phyloP scores from a whole-genome alignment of 2,888 invertebrate genomes.

The Argyresthia albistria region DNA sequence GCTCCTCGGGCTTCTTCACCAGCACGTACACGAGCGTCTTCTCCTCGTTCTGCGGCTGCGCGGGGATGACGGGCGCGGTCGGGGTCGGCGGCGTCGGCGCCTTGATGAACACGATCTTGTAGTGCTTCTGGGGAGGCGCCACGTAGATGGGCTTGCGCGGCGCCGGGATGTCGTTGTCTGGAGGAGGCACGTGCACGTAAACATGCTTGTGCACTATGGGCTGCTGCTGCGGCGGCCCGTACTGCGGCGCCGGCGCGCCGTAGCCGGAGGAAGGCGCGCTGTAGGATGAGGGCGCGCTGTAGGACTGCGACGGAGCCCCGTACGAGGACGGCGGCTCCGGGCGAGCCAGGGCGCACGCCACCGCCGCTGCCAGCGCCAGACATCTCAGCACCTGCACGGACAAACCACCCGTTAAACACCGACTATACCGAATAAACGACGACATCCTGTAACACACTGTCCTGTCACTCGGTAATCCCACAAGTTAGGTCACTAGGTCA shows the following conservation, averaged over 20 bases:
- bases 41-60: conserved; percentile 89
- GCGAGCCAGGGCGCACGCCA: conserved; percentile 55
- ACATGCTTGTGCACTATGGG: conserved; percentile 92
- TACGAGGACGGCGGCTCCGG: conserved; percentile 73
- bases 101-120: conserved; percentile 90
- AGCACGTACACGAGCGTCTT: conserved; percentile 91
- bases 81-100: conserved; percentile 76
- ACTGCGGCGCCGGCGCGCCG: conserved; percentile 74
- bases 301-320: conserved; percentile 69
- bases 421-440: background rate
- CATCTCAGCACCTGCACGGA: conserved; percentile 57
- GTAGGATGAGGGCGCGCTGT: conserved; percentile 48
- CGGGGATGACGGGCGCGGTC: conserved; percentile 73
- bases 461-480: background rate
- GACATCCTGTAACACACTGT: background rate
- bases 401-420: background rate
- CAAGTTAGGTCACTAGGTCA: conserved; percentile 30
- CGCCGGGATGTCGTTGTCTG: conserved; percentile 83
- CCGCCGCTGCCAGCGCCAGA: conserved; percentile 51
- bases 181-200: conserved; percentile 92
- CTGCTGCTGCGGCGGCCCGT: conserved; percentile 80
- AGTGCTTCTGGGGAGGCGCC: conserved; percentile 81
- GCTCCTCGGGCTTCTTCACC: conserved; percentile 91
- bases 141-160: conserved; percentile 70
- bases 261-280: conserved; percentile 49